A percentile compares a stretch with the other conserved stretches of the same genome.
These are phyloP conservation scores for Sinodicranocentrus sp. DNA, from an alignment of 2,888 invertebrate species.

Conservation along the genomic window DNA sequence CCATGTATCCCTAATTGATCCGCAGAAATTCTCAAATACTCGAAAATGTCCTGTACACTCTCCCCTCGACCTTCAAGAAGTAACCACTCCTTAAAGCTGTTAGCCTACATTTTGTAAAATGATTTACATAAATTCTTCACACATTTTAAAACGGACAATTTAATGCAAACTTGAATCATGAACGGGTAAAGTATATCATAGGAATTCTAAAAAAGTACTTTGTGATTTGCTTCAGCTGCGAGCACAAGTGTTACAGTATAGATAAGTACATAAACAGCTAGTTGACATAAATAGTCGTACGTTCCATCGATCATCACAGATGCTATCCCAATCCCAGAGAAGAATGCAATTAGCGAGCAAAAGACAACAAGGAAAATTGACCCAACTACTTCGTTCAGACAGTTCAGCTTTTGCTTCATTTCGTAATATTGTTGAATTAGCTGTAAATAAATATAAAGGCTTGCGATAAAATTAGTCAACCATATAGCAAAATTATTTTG, in stretches of 20 bases:
- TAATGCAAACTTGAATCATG: neutral
- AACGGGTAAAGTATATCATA: too few relatives aligned
- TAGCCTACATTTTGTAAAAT: neutral
- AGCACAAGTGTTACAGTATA: constrained; percentile 3
- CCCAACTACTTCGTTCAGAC: neutral
- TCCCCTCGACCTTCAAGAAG: neutral
- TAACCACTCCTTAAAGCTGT: constrained; percentile 6
- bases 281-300: neutral
- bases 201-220: neutral
- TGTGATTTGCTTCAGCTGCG: neutral
- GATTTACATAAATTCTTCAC: neutral
- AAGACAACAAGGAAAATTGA: neutral
- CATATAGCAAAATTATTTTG: neutral
- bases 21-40: neutral
- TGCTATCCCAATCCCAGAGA: constrained; percentile 7
- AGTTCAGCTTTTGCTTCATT: constrained; percentile 1
- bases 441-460: neutral
- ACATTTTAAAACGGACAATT: neutral
- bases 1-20: constrained; percentile 4
- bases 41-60: constrained; percentile 3
- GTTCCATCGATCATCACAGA: neutral
- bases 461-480: neutral
- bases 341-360: neutral
- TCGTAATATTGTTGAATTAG: constrained; percentile 2
- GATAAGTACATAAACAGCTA: neutral